These are phyloP conservation scores for Netelia virgata DNA, from an alignment of 2,888 invertebrate species.

Conservation along the genomic window DNA sequence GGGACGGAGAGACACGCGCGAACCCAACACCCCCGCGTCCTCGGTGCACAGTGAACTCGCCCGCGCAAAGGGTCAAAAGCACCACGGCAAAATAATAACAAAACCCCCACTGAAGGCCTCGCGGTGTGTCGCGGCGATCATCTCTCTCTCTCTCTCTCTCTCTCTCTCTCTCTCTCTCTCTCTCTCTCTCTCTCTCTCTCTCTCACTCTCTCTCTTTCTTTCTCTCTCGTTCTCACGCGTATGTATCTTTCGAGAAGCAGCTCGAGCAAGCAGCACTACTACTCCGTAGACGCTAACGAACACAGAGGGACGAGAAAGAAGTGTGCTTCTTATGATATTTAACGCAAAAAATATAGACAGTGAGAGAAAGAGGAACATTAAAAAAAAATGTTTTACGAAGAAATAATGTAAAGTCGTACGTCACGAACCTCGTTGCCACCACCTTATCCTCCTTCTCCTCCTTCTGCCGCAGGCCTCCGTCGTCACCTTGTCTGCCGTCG, in stretches of 20 bases:
- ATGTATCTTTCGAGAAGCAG: conserved; percentile 60
- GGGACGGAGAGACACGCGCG: conserved; percentile 64
- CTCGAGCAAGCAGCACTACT: conserved; percentile 44
- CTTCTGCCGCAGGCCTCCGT: neutral
- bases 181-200: conserved; percentile 33
- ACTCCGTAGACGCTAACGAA: conserved; percentile 35
- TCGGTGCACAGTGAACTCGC: conserved; percentile 82
- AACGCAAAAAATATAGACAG: neutral
- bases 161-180: conserved; percentile 33
- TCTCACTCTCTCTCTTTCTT: too few species aligned
- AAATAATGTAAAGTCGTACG: conserved; percentile 14
- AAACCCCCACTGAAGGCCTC: conserved; percentile 74
- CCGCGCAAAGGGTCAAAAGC: conserved; percentile 83
- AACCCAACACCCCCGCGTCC: conserved; percentile 80
- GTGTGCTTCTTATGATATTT: too few species aligned
- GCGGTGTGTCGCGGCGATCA: conserved; percentile 51
- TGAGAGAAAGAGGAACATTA: neutral
- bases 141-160: conserved; percentile 35
- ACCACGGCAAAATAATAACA: conserved; percentile 84
- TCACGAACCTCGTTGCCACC: conserved; percentile 52
- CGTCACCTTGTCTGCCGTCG: conserved; percentile 1
- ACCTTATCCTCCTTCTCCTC: neutral
- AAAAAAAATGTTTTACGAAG: conserved; percentile 9
- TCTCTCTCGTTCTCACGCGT: neutral
- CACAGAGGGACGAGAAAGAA: conserved; percentile 12